Conservation (phyloP, 1,140 invertebrate genomes). For the Leptinotarsa lineolata region DNA sequence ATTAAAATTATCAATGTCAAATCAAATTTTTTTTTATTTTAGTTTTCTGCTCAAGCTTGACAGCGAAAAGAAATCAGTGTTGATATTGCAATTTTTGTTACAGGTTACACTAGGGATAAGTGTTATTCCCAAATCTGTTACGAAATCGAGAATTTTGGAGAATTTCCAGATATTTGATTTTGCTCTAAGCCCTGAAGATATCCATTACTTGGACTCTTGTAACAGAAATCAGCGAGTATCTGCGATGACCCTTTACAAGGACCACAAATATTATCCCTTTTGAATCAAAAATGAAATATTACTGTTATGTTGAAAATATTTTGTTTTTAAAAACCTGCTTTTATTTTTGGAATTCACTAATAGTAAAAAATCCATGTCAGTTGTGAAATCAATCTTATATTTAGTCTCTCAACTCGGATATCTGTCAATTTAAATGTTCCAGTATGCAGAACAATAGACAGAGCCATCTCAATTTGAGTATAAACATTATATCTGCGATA, state of each 20-base stretch:
- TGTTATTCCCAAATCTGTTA: slow-evolving; percentile 84
- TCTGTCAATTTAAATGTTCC: too few relatives aligned
- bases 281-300: background rate
- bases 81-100: background rate
- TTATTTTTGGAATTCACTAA: too few relatives aligned
- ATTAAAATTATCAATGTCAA: too few relatives aligned
- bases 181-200: slow-evolving; percentile 67
- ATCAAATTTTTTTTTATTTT: too few relatives aligned
- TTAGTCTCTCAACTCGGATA: too few relatives aligned
- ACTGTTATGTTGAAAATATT: too few relatives aligned
- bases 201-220: slow-evolving; percentile 64
- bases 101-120: slow-evolving; percentile 64
- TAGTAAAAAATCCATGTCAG: too few relatives aligned
- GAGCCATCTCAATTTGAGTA: too few relatives aligned
- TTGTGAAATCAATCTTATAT: too few relatives aligned
- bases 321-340: too few relatives aligned
- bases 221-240: slow-evolving; percentile 64
- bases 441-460: too few relatives aligned
- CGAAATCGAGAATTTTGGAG: slow-evolving; percentile 71
- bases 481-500: too few relatives aligned
- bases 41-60: background rate
- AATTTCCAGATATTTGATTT: slow-evolving; percentile 83
- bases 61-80: background rate
- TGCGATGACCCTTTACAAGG: slow-evolving; percentile 53
- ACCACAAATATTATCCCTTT: slow-evolving; percentile 62